Evolutionary conservation across 2,113 vertebrate genomes (phyloP), one percentile per base, ranked within the genome.

Genomic region (Charadrius vociferus): DNA sequence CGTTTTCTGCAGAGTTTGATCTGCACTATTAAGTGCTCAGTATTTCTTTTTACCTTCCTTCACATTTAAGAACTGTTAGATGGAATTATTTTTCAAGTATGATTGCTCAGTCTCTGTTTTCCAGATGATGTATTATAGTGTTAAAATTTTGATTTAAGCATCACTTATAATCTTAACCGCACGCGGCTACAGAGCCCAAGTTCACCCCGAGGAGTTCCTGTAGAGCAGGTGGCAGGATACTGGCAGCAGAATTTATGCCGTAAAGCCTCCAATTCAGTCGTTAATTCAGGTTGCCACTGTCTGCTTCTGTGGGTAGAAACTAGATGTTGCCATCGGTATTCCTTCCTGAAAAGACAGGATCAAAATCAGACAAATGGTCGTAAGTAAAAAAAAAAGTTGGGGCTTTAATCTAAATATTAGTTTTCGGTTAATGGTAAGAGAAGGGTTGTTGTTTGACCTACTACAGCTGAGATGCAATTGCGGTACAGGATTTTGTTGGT

Each of bases 111-210:
- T 59, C 81, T 45, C 58, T 59, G n/a, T 74, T 94, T 91, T 75
- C 49, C 41, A 62, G 73, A 9, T 91, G 93, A 81, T 4, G 7
- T 75, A 58, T 62, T 85, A 16, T 0, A 1, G 24, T n/a, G 45
- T 93, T 89, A 50, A 78, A 74, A 70, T 94, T 86, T 56, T 84
- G 73, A 30, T 84, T 93, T 72, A 79, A 95, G 49, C 73, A 62
- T 86, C 1, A 0, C 30, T 81, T 95, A 34, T n/a, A 74, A 61
- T 53, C 78, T 68, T 27, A 89, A 86, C 56, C 0, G 4, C 62
- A 32, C 27, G 3, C 34, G 36, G 45, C n/a, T 70, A 11, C 47
- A 43, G 83, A 79, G 78, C 66, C 66, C 53, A 50, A 0, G 67
- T 87, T 91, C 73, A n/a, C 52, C 77, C 80, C 2, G 6, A 93